Evolutionary conservation across 2,888 invertebrate genomes (phyloP), one percentile per base, ranked within the genome.

Genomic region (Pemphredon lugubris): DNA sequence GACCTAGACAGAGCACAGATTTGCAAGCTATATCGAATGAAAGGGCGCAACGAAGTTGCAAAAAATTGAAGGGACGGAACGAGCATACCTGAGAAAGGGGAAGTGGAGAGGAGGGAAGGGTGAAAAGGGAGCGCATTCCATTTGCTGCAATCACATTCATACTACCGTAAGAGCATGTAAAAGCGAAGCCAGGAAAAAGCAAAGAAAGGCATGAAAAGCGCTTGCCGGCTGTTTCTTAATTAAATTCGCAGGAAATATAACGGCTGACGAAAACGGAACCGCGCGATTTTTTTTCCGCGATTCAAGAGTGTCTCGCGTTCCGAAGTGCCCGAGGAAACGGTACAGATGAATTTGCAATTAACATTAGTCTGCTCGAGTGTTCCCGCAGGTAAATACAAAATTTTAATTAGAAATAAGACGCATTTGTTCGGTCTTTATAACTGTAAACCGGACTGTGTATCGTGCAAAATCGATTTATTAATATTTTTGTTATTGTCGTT

Each of bases 71-170:
- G 26, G 26, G 6, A 42, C 21, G 20, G 40, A 20, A 21, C 21
- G 32, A 11, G 55, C 5, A 4, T 53, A 23, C 42, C 42, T 11
- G 11, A 40, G 14, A 40, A 30, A 34, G 32, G 14, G 13, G 14
- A 37, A 40, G 45, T 21, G 9, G 34, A 30, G 48, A 47, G 42
- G 37, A 68, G 23, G 40, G 50, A 51, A 42, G 30, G 14, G 40
- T 23, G 32, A 42, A 16, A 42, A 50, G 51, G 32, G 45, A 13
- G 11, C 32, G 30, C 50, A 60, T 74, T 68, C 55, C 63, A 75
- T 79, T 76, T 76, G 53, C 57, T 42, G 60, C 58, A 66, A 66
- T 72, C 76, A 67, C 61, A 54, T 75, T 60, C 63, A 53, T 58
- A 30, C 34, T 39, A 26, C 26, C 21, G 39, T 18, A 7, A 21